A percentile compares a stretch with the other conserved stretches of the same genome.
These are phyloP conservation scores for Danio jaintianensis DNA, from an alignment of 2,797 vertebrate species.

Conservation along the genomic window DNA sequence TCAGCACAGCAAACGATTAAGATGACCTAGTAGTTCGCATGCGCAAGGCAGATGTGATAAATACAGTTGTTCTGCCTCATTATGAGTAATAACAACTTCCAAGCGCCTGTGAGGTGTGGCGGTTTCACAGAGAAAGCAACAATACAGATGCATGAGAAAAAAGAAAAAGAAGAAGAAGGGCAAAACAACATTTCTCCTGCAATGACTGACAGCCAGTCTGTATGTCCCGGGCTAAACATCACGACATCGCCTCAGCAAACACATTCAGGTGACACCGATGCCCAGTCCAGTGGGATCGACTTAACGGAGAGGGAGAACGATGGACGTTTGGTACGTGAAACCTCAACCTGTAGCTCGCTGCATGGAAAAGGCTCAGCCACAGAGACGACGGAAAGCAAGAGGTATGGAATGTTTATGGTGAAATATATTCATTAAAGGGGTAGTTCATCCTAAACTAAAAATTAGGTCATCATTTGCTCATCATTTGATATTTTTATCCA, in stretches of 20 bases:
- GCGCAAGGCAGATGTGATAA: slow-evolving; percentile 1
- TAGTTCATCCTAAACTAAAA: no score
- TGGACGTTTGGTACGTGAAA: slow-evolving; percentile 54
- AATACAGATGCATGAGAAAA: slow-evolving; percentile 57
- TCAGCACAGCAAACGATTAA: not conserved
- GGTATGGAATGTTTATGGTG: slow-evolving; percentile 61
- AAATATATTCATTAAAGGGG: no score
- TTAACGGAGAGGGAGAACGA: slow-evolving; percentile 71
- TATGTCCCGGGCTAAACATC: slow-evolving; percentile 45
- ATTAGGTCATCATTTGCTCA: no score
- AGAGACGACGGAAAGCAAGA: slow-evolving; percentile 80
- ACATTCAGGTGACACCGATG: slow-evolving; percentile 75
- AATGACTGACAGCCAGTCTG: slow-evolving; percentile 43
- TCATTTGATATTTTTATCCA: no score
- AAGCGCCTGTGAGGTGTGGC: slow-evolving; percentile 50
- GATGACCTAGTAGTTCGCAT: not conserved
- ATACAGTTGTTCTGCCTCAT: slow-evolving; percentile 13
- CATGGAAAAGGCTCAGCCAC: slow-evolving; percentile 78
- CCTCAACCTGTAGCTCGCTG: slow-evolving; percentile 74
- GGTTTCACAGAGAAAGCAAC: slow-evolving; percentile 48
- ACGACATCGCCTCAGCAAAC: slow-evolving; percentile 49
- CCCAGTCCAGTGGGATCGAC: slow-evolving; percentile 78
- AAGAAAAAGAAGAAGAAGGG: slow-evolving; percentile 44
- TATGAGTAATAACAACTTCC: slow-evolving; percentile 61
- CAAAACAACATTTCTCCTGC: slow-evolving; percentile 24